Conservation (phyloP, 92 coral and sea anemone genomes). For the Epizoanthus scotinus region DNA sequence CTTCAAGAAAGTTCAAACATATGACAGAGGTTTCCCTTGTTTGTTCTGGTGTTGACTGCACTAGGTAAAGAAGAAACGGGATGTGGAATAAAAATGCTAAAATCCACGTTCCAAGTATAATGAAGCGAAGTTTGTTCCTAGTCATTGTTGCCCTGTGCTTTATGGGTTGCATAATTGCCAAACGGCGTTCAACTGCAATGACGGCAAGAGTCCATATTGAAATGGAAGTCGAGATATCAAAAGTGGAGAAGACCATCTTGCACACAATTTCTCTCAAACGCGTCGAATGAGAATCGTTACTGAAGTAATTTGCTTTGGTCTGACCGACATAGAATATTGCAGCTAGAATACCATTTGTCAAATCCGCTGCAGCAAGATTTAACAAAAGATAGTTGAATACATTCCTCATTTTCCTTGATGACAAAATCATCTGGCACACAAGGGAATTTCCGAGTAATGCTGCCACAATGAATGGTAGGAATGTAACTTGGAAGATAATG, state of each 20-base stretch:
- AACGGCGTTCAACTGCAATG: conserved; percentile 17
- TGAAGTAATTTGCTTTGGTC: not conserved
- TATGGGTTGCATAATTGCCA: conserved; percentile 11
- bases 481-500: conserved; percentile 3
- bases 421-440: conserved; percentile 6
- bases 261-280: conserved; percentile 9
- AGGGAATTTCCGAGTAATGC: not conserved
- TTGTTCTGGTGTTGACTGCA: not conserved
- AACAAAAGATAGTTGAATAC: conserved; percentile 17
- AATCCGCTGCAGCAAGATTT: conserved; percentile 5
- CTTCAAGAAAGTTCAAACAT: not conserved
- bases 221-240: conserved; percentile 6
- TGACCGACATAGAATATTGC: conserved; percentile 1
- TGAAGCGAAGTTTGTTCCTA: not conserved
- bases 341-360: not conserved
- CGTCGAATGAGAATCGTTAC: not conserved
- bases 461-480: not conserved
- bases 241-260: not conserved
- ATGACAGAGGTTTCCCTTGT: not conserved
- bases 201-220: not conserved
- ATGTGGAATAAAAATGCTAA: not conserved
- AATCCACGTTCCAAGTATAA: conserved; percentile 13
- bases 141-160: conserved; percentile 8
- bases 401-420: conserved; percentile 11
- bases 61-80: not conserved